Conservation (phyloP, 2,888 invertebrate genomes). For the Apeira syringaria region DNA sequence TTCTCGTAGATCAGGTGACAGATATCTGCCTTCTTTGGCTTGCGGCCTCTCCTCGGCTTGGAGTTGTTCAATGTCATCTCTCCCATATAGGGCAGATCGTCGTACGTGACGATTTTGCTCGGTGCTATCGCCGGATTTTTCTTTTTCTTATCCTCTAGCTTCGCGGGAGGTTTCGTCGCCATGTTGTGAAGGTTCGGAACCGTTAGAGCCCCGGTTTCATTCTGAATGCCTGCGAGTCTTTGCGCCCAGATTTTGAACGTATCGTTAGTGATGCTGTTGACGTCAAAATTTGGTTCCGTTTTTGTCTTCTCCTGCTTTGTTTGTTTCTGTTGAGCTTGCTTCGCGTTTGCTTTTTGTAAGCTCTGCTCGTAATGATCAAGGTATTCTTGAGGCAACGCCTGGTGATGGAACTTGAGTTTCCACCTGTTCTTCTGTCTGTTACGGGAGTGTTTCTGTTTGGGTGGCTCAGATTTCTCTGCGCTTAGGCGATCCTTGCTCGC, state of each 20-base stretch:
- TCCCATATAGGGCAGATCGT: constrained; percentile 95
- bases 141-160: constrained; percentile 63
- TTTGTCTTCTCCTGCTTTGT: constrained; percentile 63
- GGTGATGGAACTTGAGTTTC: constrained; percentile 92
- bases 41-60: constrained; percentile 92
- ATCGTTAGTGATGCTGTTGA: constrained; percentile 81
- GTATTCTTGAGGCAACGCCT: constrained; percentile 90
- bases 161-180: constrained; percentile 29
- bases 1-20: constrained; percentile 96
- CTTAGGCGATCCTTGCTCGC: constrained; percentile 64
- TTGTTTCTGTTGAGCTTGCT: constrained; percentile 47
- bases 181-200: constrained; percentile 54
- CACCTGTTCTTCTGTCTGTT: constrained; percentile 86
- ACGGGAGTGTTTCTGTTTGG: constrained; percentile 62
- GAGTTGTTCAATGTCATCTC: constrained; percentile 95
- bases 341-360: constrained; percentile 80
- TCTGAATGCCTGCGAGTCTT: constrained; percentile 89
- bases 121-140: constrained; percentile 67
- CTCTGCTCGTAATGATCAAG: constrained; percentile 91
- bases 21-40: constrained; percentile 96
- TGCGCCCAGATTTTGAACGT: constrained; percentile 90
- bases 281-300: constrained; percentile 61
- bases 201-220: constrained; percentile 68
- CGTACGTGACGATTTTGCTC: constrained; percentile 86
- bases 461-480: constrained; percentile 54